Percentiles rank a stretch among this genome's conserved stretches.
phyloP scores from a whole-genome alignment of 2,113 vertebrate genomes.

The Ptilorrhoa leucosticta region DNA sequence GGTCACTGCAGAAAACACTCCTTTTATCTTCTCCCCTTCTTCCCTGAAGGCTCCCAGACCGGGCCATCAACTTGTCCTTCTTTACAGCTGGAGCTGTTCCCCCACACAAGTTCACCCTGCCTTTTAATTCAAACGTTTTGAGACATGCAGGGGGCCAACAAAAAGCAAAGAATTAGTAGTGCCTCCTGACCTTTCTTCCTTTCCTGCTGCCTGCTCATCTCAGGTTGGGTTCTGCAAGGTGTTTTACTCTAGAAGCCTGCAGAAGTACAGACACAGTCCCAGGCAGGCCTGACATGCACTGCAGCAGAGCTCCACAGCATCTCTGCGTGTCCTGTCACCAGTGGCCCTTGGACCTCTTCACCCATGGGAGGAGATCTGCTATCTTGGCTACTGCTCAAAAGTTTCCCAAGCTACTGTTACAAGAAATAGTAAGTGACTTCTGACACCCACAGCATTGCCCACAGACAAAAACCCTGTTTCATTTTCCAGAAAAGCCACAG shows the following conservation, averaged over 20 bases:
- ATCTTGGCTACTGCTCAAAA: not conserved
- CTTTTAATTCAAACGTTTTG: rapidly evolving
- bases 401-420: not conserved
- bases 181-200: not conserved
- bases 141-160: not conserved
- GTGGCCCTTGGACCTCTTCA: not conserved
- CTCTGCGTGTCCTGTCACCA: rapidly evolving
- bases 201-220: not conserved
- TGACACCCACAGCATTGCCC: not conserved
- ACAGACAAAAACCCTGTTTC: not conserved
- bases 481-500: not conserved
- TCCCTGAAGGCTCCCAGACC: not conserved
- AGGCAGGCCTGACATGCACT: rapidly evolving
- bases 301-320: not conserved
- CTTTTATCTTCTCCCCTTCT: not conserved
- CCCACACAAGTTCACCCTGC: not conserved
- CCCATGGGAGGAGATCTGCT: not conserved
- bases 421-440: not conserved
- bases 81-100: not conserved
- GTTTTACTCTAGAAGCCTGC: not conserved
- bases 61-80: not conserved
- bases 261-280: not conserved
- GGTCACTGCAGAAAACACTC: not conserved
- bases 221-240: not conserved
- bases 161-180: not conserved